Evolutionary conservation across 2,888 invertebrate species (phyloP).

Genomic region (Agrotis segetum): DNA sequence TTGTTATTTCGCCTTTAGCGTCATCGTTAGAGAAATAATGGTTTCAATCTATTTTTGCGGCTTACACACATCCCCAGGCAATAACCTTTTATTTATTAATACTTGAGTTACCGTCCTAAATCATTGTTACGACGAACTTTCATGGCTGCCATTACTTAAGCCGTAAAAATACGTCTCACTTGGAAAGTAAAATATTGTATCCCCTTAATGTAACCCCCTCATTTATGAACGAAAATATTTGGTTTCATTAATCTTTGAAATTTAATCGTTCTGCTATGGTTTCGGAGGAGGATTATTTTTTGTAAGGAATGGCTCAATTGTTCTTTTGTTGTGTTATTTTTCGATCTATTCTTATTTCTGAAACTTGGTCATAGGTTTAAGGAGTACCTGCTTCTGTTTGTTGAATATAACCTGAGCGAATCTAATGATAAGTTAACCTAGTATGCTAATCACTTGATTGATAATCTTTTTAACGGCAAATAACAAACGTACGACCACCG

Average conservation of each 20-base stretch:
- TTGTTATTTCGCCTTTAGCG: neutral
- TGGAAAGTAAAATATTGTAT: slow-evolving; percentile 40
- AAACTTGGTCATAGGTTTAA: no score
- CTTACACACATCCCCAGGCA: slow-evolving; percentile 45
- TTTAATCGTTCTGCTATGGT: slow-evolving; percentile 37
- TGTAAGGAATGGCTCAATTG: neutral
- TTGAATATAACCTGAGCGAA: neutral
- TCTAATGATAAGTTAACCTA: no score
- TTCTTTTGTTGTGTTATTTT: neutral
- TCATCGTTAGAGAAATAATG: slow-evolving; percentile 27
- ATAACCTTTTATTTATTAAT: slow-evolving; percentile 62
- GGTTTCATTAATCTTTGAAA: slow-evolving; percentile 48
- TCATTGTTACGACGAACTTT: slow-evolving; percentile 69
- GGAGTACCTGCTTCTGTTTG: no score
- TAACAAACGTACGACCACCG: neutral
- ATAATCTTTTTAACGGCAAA: neutral
- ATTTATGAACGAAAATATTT: slow-evolving; percentile 38
- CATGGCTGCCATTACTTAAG: slow-evolving; percentile 70
- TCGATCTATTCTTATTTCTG: no score
- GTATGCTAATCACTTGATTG: neutral
- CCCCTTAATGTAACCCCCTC: slow-evolving; percentile 15
- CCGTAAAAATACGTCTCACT: slow-evolving; percentile 67
- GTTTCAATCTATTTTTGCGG: slow-evolving; percentile 53
- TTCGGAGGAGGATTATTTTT: slow-evolving; percentile 40
- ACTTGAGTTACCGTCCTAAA: slow-evolving; percentile 61